Base-by-base conservation (phyloP, 2,113 vertebrate genomes). In the Peromyscus polionotus region DNA sequence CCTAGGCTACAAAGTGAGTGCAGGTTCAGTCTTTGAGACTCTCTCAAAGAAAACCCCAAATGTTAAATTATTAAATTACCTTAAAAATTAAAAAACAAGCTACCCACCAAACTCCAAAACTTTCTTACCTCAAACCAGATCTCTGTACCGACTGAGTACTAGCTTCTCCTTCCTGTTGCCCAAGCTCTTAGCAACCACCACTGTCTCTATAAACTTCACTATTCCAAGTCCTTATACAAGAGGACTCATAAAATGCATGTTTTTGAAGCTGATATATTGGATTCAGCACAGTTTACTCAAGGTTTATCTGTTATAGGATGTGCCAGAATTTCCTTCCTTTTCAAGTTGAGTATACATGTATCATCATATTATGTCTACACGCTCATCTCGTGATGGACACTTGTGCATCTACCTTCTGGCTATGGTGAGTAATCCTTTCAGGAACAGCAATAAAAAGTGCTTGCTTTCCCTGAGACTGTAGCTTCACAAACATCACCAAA, bases 401-500 rank as follows among this genome's bases (percentile, higher is more conserved):
- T 31, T 57, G n/a, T 9, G 57, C 57, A 42, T 72, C 67, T 39
- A 42, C 20, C 20, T 73, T 86, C 81, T 39, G 36, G 59, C 65
- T 59, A 28, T 0, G 20, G 11, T 39, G 36, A 54, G 70, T 42
- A 61, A 87, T 28, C 45, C 22, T 68, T 12, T 59, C 33, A 59
- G 36, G 39, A 65, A 90, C 24, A 24, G 81, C 24, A 42, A 73
- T 14, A 93, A 57, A 83, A 67, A 33, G n/a, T 9, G 54, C 36
- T 91, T 80, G n/a, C 24, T 86, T 88, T 67, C 67, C 88, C 36
- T 22, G 6, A 70, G 76, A 92, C 57, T 3, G 24, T 1, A 73
- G n/a, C 36, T 94, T 92, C 67, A 5, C 59, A 67, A 91, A 96
- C 63, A n/a, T 75, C 54, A 91, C 42, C 54, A 51, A 77, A 91